A percentile compares a stretch with the other conserved stretches of the same genome.
These are phyloP conservation scores for Jordanella pulchra DNA, from an alignment of 2,797 vertebrate genomes.

Conservation along the genomic window DNA sequence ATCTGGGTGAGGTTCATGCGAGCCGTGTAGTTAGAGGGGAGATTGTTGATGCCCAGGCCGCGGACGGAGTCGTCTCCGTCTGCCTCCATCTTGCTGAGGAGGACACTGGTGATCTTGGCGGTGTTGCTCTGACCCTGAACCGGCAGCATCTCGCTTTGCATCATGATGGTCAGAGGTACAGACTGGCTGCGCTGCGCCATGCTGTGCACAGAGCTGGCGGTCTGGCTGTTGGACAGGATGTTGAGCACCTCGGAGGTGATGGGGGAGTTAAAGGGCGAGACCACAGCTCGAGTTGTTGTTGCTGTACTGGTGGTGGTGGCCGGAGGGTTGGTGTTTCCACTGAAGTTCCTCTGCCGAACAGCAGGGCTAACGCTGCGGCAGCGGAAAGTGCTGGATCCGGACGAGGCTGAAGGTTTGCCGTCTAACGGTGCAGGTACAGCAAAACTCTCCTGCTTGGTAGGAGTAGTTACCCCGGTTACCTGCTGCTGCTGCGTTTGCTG, in stretches of 20 bases:
- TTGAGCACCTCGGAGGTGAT: slow-evolving; percentile 89
- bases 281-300: slow-evolving; percentile 83
- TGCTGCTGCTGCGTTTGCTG: slow-evolving; percentile 41
- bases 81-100: slow-evolving; percentile 96
- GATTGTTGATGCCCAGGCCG: slow-evolving; percentile 96
- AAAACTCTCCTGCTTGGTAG: slow-evolving; percentile 94
- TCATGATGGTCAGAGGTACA: slow-evolving; percentile 96
- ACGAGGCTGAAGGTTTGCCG: slow-evolving; percentile 84
- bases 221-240: slow-evolving; percentile 86
- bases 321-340: slow-evolving; percentile 87
- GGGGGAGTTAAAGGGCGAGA: slow-evolving; percentile 90
- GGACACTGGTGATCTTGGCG: slow-evolving; percentile 94
- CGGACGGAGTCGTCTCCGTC: slow-evolving; percentile 93
- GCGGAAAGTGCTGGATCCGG: slow-evolving; percentile 86
- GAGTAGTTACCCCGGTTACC: slow-evolving; percentile 70
- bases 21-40: slow-evolving; percentile 97
- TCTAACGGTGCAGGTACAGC: slow-evolving; percentile 96
- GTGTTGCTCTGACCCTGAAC: slow-evolving; percentile 84
- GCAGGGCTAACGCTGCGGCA: slow-evolving; percentile 97
- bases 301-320: slow-evolving; percentile 79
- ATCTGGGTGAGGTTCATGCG: slow-evolving; percentile 99
- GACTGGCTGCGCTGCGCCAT: slow-evolving; percentile 97
- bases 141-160: slow-evolving; percentile 94
- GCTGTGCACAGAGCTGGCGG: slow-evolving; percentile 86
- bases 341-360: slow-evolving; percentile 95